Conservation (phyloP, 2,888 invertebrate species). For the Vanessa cardui region DNA sequence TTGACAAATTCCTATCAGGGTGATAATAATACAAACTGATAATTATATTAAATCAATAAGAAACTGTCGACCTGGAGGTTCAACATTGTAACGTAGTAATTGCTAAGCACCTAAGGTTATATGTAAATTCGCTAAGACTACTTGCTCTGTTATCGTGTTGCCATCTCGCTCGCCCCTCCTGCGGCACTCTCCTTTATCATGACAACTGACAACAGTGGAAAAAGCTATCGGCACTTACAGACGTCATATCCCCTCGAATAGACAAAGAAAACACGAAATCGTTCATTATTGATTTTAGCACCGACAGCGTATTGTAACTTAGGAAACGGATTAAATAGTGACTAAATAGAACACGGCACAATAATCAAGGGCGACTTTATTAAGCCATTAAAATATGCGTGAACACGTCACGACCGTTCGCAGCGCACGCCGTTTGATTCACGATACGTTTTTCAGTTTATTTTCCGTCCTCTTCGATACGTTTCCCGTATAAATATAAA, state of each 20-base stretch:
- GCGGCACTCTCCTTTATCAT: conserved; percentile 3
- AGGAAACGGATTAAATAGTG: not conserved
- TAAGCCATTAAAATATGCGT: not conserved
- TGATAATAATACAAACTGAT: too few relatives aligned
- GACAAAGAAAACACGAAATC: conserved; percentile 9
- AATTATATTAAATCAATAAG: too few relatives aligned
- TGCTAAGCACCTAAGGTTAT: not conserved
- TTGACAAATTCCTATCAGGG: too few relatives aligned
- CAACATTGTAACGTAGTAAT: not conserved
- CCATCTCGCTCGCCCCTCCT: not conserved
- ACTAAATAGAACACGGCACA: not conserved
- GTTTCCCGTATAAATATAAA: conserved; percentile 25
- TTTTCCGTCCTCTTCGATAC: conserved; percentile 14
- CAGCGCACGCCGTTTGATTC: too few relatives aligned
- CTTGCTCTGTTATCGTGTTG: conserved; percentile 2
- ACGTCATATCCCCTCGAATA: conserved; percentile 3
- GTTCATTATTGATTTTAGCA: not conserved
- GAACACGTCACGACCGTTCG: not conserved
- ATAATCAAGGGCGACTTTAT: not conserved
- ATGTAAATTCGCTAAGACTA: not conserved
- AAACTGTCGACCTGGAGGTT: too few relatives aligned
- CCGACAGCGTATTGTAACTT: not conserved
- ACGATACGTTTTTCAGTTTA: not conserved
- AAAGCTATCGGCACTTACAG: conserved; percentile 8
- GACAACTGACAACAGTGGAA: conserved; percentile 14